Evolutionary conservation across 2,113 vertebrate species (phyloP).

Genomic region (Merops nubicus): DNA sequence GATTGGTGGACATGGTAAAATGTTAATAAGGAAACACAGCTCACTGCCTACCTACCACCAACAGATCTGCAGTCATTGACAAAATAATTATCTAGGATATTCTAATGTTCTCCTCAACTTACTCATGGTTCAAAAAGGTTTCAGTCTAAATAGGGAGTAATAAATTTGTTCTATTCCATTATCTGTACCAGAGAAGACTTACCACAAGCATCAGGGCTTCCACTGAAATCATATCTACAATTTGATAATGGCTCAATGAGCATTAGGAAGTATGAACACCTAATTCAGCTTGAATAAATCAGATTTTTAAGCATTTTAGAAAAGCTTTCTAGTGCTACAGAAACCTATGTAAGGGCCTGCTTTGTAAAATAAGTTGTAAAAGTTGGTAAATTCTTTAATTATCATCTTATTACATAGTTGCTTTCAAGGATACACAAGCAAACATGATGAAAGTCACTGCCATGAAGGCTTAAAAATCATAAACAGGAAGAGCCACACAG

Average conservation of each 20-base stretch:
- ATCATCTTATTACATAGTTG: background rate
- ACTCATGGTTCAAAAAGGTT: background rate
- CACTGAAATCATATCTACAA: background rate
- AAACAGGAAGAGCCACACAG: background rate
- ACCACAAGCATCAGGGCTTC: background rate
- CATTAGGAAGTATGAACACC: background rate
- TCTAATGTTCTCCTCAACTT: background rate
- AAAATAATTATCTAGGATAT: background rate
- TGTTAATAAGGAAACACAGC: background rate
- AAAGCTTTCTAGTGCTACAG: background rate
- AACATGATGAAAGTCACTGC: background rate
- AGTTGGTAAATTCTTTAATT: background rate
- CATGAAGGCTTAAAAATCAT: background rate
- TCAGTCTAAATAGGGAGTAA: background rate
- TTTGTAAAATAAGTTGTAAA: background rate
- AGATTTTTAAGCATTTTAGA: background rate
- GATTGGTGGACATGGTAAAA: background rate
- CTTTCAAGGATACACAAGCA: background rate
- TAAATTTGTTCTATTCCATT: background rate
- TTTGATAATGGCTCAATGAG: background rate
- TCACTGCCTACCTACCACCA: background rate
- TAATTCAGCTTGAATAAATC: background rate
- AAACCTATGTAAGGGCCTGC: background rate
- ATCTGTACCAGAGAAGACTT: background rate
- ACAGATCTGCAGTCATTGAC: background rate